These are phyloP conservation scores for Aphyosemion australe DNA, from an alignment of 2,113 vertebrate genomes.

Conservation along the genomic window DNA sequence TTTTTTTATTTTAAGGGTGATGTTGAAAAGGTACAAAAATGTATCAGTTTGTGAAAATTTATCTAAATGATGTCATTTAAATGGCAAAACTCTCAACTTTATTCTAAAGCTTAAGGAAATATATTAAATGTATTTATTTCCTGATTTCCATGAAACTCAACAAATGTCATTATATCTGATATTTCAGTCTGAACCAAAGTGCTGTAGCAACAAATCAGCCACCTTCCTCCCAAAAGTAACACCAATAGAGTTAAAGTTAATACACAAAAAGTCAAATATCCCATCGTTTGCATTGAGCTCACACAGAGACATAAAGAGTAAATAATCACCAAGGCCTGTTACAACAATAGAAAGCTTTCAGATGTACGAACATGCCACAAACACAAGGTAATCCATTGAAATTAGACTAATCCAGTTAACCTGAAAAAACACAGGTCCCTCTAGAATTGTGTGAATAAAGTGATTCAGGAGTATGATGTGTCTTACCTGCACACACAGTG, in stretches of 20 bases:
- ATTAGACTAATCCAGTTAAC: background rate
- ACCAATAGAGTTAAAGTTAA: background rate
- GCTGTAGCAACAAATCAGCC: background rate
- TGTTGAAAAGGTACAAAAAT: too few relatives aligned
- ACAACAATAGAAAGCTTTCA: background rate
- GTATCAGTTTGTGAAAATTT: too few relatives aligned
- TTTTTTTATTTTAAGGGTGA: too few relatives aligned
- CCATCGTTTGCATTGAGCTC: background rate
- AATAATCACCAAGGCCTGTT: background rate
- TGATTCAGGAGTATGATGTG: background rate
- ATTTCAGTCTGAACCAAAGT: background rate
- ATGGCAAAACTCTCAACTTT: too few relatives aligned
- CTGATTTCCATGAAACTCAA: too few relatives aligned
- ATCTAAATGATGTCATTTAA: too few relatives aligned
- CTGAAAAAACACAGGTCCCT: background rate
- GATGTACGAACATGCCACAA: background rate
- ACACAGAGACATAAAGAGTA: too few relatives aligned
- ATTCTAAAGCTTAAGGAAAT: too few relatives aligned
- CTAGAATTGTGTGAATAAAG: background rate
- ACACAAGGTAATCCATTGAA: background rate
- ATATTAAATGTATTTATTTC: too few relatives aligned
- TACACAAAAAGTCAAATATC: background rate
- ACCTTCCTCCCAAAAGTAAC: background rate
- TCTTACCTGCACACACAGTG: slow-evolving; percentile 76
- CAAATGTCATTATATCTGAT: too few relatives aligned